Evolutionary conservation across 2,888 invertebrate species (phyloP).

Genomic region (Octodonta nipae): DNA sequence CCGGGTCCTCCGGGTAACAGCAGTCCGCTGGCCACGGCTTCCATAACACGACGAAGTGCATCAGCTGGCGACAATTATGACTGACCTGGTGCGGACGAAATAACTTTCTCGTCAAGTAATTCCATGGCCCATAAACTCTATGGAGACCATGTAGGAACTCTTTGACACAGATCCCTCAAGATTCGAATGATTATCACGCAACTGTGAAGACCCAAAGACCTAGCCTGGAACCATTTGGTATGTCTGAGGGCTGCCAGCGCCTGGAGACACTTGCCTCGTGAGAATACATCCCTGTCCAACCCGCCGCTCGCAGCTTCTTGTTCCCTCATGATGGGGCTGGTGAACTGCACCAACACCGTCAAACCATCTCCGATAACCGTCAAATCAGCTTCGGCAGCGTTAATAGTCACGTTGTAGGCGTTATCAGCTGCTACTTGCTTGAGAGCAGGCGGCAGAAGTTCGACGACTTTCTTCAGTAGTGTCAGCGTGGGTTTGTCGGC

Average conservation of each 20-base stretch:
- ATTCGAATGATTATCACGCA: conserved; percentile 94
- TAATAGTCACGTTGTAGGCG: conserved; percentile 73
- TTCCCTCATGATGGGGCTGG: conserved; percentile 87
- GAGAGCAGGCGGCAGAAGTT: conserved; percentile 69
- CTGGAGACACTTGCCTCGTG: conserved; percentile 98
- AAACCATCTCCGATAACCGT: conserved; percentile 67
- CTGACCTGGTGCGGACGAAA: conserved; percentile 61
- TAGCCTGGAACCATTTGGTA: conserved; percentile 99
- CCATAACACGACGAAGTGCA: conserved; percentile 86
- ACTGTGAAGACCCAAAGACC: conserved; percentile 87
- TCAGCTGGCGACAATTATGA: conserved; percentile 81
- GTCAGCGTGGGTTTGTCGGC: conserved; percentile 85
- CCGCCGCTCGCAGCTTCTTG: conserved; percentile 59
- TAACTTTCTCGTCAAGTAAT: conserved; percentile 85
- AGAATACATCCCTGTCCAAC: conserved; percentile 80
- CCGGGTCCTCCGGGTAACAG: conserved; percentile 84
- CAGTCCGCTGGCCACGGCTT: conserved; percentile 87
- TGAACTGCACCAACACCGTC: conserved; percentile 75
- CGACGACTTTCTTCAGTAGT: conserved; percentile 69
- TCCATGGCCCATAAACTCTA: conserved; percentile 93
- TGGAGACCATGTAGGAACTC: conserved; percentile 88
- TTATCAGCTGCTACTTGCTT: conserved; percentile 57
- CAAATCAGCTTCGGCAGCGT: conserved; percentile 73
- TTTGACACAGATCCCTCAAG: conserved; percentile 85
- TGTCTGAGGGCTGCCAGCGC: conserved; percentile 99